A percentile compares a stretch with the other conserved stretches of the same genome.
Conservation (phyloP, 1,140 invertebrate species). For the Ladona fulva region DNA sequence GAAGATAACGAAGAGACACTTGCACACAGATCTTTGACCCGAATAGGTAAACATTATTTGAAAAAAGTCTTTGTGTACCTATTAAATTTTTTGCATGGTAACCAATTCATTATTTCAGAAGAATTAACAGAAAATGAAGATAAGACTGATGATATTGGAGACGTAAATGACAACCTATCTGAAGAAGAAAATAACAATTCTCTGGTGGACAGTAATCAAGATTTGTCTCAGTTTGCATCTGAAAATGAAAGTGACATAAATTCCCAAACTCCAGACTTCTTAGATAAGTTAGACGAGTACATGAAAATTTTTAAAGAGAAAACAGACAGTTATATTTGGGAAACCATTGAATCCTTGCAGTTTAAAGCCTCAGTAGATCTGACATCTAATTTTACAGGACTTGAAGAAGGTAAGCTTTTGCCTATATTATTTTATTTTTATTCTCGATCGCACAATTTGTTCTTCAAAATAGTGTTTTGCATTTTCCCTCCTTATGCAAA, state of each 20-base stretch:
- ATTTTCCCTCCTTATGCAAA: too few species aligned
- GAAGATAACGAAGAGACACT: slow-evolving; percentile 36
- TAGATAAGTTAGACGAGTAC: slow-evolving; percentile 56
- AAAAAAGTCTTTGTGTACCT: background rate
- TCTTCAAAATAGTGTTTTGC: too few species aligned
- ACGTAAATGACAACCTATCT: slow-evolving; percentile 30
- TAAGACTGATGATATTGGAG: slow-evolving; percentile 35
- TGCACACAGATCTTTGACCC: slow-evolving; percentile 43
- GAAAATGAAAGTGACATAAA: slow-evolving; percentile 54
- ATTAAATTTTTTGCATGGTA: background rate
- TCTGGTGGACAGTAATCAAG: slow-evolving; percentile 32
- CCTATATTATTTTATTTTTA: background rate
- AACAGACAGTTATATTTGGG: slow-evolving; percentile 52
- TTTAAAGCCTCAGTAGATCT: background rate
- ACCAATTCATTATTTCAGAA: slow-evolving; percentile 28
- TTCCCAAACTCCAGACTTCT: slow-evolving; percentile 52
- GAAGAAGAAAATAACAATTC: slow-evolving; percentile 43
- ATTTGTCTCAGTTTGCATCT: slow-evolving; percentile 38
- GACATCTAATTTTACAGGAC: background rate
- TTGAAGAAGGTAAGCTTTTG: background rate
- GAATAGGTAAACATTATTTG: slow-evolving; percentile 34
- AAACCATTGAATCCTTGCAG: background rate
- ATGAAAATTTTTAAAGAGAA: slow-evolving; percentile 60
- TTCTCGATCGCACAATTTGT: too few species aligned
- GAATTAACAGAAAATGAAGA: slow-evolving; percentile 47